These are phyloP conservation scores for Cottus gobio DNA, from an alignment of 2,113 vertebrate species.

Conservation along the genomic window DNA sequence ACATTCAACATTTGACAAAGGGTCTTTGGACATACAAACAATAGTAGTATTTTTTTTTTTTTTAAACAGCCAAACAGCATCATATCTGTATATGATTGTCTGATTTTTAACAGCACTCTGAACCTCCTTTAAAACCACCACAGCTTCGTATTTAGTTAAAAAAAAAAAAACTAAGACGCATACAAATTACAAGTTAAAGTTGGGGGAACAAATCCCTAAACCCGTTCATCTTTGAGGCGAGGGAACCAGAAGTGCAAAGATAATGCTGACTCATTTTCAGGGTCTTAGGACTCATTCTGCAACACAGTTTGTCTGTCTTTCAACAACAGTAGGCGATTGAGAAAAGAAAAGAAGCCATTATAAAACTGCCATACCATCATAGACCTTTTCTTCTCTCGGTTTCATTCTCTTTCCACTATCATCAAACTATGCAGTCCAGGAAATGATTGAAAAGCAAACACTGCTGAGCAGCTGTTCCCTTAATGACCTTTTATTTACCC, in stretches of 20 bases:
- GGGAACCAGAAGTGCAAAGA: no score
- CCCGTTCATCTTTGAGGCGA: no score
- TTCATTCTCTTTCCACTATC: neutral
- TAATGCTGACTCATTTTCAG: neutral
- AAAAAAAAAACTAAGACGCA: neutral
- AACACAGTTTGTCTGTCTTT: neutral
- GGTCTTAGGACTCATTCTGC: neutral
- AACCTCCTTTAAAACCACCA: neutral
- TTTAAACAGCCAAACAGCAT: neutral
- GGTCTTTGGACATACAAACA: neutral
- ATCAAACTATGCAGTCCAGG: neutral
- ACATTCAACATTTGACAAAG: neutral
- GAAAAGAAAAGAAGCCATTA: neutral
- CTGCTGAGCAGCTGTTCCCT: neutral
- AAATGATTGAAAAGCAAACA: slow-evolving; percentile 16
- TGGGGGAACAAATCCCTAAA: neutral
- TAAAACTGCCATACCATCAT: neutral
- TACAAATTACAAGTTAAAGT: no score
- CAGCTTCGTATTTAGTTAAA: neutral
- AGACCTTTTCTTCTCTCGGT: neutral
- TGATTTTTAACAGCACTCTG: no score
- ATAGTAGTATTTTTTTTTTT: neutral
- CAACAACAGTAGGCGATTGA: neutral
- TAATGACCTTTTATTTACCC: neutral
- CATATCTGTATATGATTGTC: neutral